phyloP scores from a whole-genome alignment of 2,888 invertebrate species.

The Dolichopus griseipennis region DNA sequence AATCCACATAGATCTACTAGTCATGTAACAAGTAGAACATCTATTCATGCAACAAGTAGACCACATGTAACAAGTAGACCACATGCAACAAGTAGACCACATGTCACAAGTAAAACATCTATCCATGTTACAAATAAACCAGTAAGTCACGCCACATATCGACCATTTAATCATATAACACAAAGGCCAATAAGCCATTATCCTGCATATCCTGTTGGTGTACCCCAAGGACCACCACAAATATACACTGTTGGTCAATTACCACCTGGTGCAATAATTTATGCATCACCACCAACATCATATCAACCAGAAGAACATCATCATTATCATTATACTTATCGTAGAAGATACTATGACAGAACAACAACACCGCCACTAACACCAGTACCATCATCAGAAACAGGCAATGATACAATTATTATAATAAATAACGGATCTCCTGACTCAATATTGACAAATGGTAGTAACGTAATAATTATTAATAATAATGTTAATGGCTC shows the following conservation, averaged over 20 bases:
- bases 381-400: conserved; percentile 38
- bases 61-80: background rate
- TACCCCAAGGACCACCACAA: conserved; percentile 15
- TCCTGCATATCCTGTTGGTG: background rate
- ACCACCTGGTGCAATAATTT: conserved; percentile 25
- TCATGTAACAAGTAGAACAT: background rate
- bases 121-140: conserved; percentile 35
- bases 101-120: conserved; percentile 27
- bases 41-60: background rate
- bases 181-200: conserved; percentile 19
- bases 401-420: conserved; percentile 36
- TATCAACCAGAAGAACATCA: conserved; percentile 12
- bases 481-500: conserved; percentile 24
- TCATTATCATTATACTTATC: conserved; percentile 28
- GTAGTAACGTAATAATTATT: conserved; percentile 28
- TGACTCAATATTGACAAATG: conserved; percentile 32
- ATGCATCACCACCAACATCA: conserved; percentile 19
- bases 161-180: too few species aligned
- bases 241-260: conserved; percentile 26
- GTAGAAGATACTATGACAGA: conserved; percentile 23
- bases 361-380: conserved; percentile 21
- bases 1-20: background rate
- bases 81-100: background rate
- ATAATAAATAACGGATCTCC: conserved; percentile 41
- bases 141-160: conserved; percentile 30